Evolutionary conservation across 35 echinoderm and acorn worm genomes (phyloP).

Genomic region (Lytechinus variegatus): DNA sequence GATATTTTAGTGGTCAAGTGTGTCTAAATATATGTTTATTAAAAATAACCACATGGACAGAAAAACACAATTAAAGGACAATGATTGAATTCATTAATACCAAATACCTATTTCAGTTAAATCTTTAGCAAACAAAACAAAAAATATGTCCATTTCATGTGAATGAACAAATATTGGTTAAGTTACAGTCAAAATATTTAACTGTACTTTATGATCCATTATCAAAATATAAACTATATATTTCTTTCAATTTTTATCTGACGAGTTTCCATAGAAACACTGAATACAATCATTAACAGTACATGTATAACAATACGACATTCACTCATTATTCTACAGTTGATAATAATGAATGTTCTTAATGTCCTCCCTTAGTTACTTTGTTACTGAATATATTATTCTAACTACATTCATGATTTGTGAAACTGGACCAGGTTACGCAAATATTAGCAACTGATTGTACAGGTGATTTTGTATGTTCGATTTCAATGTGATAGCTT

Average conservation of each 20-base stretch:
- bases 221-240: background rate
- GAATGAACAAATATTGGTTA: background rate
- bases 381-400: too few relatives aligned
- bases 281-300: background rate
- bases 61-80: background rate
- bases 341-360: background rate
- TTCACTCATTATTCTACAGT: background rate
- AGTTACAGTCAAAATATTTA: background rate
- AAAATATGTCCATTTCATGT: background rate
- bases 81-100: background rate
- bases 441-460: too few relatives aligned
- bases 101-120: background rate
- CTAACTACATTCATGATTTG: too few relatives aligned
- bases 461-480: too few relatives aligned
- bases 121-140: background rate
- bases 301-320: background rate
- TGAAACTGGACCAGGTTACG: too few relatives aligned
- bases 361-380: too few relatives aligned
- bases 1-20: too few relatives aligned
- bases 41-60: background rate
- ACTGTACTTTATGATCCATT: background rate
- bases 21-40: too few relatives aligned
- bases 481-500: too few relatives aligned
- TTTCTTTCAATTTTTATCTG: background rate
- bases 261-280: background rate